phyloP scores from a whole-genome alignment of 1,140 invertebrate species.

The Ceratitis capitata region DNA sequence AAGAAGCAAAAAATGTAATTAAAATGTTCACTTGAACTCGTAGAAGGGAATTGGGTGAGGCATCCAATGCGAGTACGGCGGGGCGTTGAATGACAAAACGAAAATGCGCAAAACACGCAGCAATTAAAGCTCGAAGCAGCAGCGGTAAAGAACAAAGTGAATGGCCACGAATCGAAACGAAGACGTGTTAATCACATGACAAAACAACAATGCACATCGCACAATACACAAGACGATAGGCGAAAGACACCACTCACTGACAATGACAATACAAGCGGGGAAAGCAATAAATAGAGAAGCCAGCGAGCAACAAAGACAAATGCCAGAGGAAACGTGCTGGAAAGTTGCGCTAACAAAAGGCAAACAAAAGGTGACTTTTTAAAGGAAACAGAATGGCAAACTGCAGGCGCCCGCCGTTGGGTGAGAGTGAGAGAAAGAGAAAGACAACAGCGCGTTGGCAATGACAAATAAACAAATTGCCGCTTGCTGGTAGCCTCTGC shows the following conservation, averaged over 20 bases:
- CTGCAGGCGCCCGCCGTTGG: not conserved
- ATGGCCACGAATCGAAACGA: not conserved
- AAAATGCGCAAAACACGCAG: not conserved
- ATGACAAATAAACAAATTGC: too few relatives aligned
- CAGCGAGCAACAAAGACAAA: too few relatives aligned
- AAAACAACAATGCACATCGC: conserved; percentile 15
- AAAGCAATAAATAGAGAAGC: not conserved
- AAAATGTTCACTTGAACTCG: not conserved
- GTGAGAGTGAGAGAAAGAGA: not conserved
- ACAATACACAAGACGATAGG: conserved; percentile 6
- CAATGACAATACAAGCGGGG: not conserved
- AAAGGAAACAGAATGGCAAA: conserved; percentile 5
- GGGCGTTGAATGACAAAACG: not conserved
- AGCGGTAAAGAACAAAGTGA: not conserved
- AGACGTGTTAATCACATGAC: conserved; percentile 36
- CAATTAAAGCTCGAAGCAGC: not conserved
- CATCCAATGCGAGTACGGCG: too few relatives aligned
- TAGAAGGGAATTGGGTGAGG: not conserved
- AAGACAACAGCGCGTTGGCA: not conserved
- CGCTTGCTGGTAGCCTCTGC: too few relatives aligned
- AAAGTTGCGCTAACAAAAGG: conserved; percentile 1
- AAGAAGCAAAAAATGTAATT: not conserved
- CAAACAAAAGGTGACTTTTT: conserved; percentile 19
- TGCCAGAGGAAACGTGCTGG: not conserved
- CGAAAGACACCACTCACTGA: not conserved